phyloP scores from a whole-genome alignment of 2,113 vertebrate genomes.

The Perca schrenkii region DNA sequence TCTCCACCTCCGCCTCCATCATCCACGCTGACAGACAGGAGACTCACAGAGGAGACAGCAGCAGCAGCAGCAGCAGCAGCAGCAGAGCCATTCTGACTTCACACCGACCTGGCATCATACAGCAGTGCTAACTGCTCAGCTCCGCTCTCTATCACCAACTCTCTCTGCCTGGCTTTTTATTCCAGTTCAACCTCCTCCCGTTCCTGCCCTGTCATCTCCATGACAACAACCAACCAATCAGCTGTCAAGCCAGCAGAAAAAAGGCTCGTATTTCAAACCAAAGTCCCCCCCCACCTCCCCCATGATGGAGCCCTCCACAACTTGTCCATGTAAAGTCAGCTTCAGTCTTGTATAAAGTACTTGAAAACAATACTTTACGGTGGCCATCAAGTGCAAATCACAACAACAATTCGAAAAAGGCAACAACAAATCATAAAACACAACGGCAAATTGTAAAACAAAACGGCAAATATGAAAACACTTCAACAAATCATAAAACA shows the following conservation, averaged over 20 bases:
- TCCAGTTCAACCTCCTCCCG: conserved; percentile 32
- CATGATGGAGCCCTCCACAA: not conserved
- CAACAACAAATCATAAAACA: no score
- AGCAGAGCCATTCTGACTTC: not conserved
- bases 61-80: not conserved
- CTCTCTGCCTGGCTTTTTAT: conserved; percentile 41
- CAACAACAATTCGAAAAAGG: no score
- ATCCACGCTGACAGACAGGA: not conserved
- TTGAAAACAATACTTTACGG: no score
- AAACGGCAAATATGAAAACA: no score
- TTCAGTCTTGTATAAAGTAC: no score
- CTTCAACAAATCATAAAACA: no score
- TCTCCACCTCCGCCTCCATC: conserved; percentile 57
- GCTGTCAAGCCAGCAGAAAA: not conserved
- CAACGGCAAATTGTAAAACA: no score
- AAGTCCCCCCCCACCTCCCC: not conserved
- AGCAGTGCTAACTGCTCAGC: no score
- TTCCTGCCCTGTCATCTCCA: conserved; percentile 62
- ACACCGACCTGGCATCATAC: no score
- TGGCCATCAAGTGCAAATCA: no score
- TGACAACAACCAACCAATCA: conserved; percentile 70
- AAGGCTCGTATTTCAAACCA: not conserved
- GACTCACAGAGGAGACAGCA: not conserved
- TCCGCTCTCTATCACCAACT: conserved; percentile 22
- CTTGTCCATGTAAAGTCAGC: not conserved